Evolutionary conservation across 2,797 vertebrate species (phyloP), one percentile per base, ranked within the genome.

Genomic region (Parauchenoglanis punctatus): DNA sequence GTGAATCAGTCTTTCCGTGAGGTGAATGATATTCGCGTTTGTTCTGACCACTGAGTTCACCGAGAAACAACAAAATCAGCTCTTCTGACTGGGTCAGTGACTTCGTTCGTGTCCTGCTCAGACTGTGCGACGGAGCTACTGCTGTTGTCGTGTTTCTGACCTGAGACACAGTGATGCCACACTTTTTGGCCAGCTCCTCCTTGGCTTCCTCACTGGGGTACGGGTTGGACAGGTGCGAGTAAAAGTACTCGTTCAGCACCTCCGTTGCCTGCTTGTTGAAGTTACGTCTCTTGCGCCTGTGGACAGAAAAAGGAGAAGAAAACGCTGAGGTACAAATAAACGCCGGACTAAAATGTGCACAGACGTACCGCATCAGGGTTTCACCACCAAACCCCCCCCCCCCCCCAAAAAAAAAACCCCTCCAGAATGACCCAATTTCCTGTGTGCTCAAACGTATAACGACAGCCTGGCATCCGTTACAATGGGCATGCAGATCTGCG

Each of bases 161-260:
- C 96, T 97, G 96, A 88, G 96, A 94, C 59, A 97, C 95, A 0
- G 95, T 96, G 93, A 97, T 96, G 87, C 94, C 93, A 0, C 96
- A 97, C 84, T 94, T 96, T 93, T 94, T 96, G 76, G 96, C 96
- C 77, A 97, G 93, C 90, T 97, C 96, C 91, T 97, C 96, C 90
- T 97, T 97, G 93, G 95, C 95, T 89, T 97, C 96, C 89, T 97
- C 96, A 2, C 95, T 97, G 92, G 97, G 96, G 89, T 97, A 97
- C 2, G 97, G 97, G 85, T 97, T 97, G 83, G 95, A 96, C 89
- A 97, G 93, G 87, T 97, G 96, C 0, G 97, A 96, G 88, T 97
- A 97, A 86, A 98, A 97, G 91, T 96, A 97, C 35, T 97, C 96
- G 7, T 97, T 97, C 89, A 97, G 93, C 73, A 97, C 95, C 91